Percentiles rank a stretch among this genome's conserved stretches.
phyloP scores from a whole-genome alignment of 1,140 invertebrate species.

The Caenorhabditis tropicalis region DNA sequence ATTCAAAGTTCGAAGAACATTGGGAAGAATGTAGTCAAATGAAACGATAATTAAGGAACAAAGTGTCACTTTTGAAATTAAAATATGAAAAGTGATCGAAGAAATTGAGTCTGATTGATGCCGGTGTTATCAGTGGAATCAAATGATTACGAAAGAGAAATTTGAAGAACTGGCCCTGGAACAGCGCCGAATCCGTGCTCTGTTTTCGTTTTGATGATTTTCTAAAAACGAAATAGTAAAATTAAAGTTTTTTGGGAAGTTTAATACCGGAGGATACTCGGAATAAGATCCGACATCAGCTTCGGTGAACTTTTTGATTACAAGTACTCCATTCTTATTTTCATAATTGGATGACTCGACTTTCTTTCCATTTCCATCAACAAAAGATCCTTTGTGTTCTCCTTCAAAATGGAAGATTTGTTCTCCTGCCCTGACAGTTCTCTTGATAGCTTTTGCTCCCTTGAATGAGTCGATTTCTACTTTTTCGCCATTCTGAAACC shows the following conservation, averaged over 20 bases:
- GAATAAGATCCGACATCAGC: background rate
- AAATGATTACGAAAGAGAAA: background rate
- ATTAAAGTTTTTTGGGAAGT: background rate
- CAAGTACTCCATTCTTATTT: background rate
- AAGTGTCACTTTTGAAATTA: background rate
- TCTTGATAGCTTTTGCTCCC: background rate
- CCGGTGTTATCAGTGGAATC: no score
- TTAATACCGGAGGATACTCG: background rate
- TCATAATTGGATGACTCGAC: slow-evolving; percentile 13
- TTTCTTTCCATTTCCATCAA: slow-evolving; percentile 27
- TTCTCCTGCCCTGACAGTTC: background rate
- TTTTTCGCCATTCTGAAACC: background rate
- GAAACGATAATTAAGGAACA: background rate
- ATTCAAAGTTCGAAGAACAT: background rate
- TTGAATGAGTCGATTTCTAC: background rate
- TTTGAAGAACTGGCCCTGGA: background rate
- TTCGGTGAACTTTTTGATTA: slow-evolving; percentile 33
- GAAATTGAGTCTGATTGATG: no score
- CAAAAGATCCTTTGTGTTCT: slow-evolving; percentile 10
- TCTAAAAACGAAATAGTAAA: background rate
- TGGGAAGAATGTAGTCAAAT: background rate
- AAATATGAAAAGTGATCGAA: no score
- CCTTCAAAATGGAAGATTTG: slow-evolving; percentile 26
- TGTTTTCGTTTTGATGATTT: background rate
- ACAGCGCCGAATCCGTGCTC: background rate